These are phyloP conservation scores for Orbicella faveolata DNA, from an alignment of 64 coral and sea anemone genomes.

Conservation along the genomic window DNA sequence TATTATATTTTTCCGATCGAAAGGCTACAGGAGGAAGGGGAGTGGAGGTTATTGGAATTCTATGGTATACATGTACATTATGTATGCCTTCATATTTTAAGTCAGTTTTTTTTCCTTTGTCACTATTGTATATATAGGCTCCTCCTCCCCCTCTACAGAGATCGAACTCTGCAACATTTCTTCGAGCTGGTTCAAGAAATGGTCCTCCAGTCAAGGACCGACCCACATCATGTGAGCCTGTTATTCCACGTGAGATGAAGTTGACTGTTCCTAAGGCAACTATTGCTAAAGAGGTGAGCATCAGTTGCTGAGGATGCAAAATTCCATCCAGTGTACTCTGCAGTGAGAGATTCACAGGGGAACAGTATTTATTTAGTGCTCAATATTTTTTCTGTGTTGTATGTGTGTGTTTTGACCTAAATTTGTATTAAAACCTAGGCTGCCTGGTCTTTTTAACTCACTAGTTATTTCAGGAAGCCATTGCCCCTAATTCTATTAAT, in stretches of 20 bases:
- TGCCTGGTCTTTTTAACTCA: no score
- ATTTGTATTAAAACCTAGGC: no score
- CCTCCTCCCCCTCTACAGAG: constrained; percentile 63
- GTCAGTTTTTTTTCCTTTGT: not conserved
- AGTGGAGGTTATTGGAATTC: not conserved
- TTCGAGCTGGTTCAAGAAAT: constrained; percentile 86
- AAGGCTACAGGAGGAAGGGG: not conserved
- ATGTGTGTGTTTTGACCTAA: no score
- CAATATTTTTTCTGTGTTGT: not conserved
- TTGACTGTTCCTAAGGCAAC: constrained; percentile 81
- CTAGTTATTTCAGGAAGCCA: no score
- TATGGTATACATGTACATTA: not conserved
- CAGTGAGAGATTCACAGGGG: not conserved
- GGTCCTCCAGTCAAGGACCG: constrained; percentile 86
- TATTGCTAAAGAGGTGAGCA: constrained; percentile 70
- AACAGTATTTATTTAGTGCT: not conserved
- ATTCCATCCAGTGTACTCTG: not conserved
- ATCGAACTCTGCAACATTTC: constrained; percentile 83
- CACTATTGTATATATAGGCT: constrained; percentile 38
- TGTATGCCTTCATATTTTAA: not conserved
- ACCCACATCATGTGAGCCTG: constrained; percentile 77
- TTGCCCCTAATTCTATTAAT: no score
- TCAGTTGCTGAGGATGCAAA: not conserved
- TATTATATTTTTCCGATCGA: no score
- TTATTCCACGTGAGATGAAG: constrained; percentile 82